A percentile compares a stretch with the other conserved stretches of the same genome.
phyloP scores from a whole-genome alignment of 2,113 vertebrate species.

The Mesoclemmys tuberculata region DNA sequence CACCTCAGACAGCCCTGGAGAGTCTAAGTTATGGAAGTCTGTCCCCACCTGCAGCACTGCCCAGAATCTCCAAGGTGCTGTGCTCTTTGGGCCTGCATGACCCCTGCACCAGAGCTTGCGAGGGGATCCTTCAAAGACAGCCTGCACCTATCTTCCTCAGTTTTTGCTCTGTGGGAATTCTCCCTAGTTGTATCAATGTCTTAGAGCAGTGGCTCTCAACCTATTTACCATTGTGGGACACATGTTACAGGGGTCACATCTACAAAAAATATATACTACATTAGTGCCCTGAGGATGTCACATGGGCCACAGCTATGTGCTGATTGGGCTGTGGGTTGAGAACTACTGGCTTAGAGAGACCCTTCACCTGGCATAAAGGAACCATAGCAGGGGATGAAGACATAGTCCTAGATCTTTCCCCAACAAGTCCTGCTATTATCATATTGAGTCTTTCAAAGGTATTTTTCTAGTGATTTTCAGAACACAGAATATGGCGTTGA shows the following conservation, averaged over 20 bases:
- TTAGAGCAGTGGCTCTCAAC: background rate
- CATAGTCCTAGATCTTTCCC: background rate
- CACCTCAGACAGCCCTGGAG: rapidly evolving
- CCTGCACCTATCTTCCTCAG: background rate
- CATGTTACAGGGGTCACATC: too few relatives aligned
- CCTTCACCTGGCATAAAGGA: background rate
- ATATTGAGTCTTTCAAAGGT: background rate
- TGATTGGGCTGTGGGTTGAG: too few relatives aligned
- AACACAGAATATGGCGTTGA: background rate
- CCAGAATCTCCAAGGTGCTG: background rate
- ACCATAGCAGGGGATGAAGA: background rate
- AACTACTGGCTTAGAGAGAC: background rate
- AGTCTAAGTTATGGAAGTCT: rapidly evolving
- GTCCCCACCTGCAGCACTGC: background rate
- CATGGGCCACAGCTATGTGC: too few relatives aligned
- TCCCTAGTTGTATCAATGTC: background rate
- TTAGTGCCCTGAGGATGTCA: too few relatives aligned
- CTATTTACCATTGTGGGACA: too few relatives aligned
- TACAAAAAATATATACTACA: too few relatives aligned
- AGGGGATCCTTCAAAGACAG: background rate
- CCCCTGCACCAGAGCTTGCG: background rate
- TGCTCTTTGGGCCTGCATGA: rapidly evolving
- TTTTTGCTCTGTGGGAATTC: background rate
- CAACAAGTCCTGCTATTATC: background rate
- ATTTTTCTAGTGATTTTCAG: background rate